A percentile compares a stretch with the other conserved stretches of the same genome.
Evolutionary conservation across 2,113 vertebrate genomes (phyloP).

Genomic region (Malurus cyaneus): DNA sequence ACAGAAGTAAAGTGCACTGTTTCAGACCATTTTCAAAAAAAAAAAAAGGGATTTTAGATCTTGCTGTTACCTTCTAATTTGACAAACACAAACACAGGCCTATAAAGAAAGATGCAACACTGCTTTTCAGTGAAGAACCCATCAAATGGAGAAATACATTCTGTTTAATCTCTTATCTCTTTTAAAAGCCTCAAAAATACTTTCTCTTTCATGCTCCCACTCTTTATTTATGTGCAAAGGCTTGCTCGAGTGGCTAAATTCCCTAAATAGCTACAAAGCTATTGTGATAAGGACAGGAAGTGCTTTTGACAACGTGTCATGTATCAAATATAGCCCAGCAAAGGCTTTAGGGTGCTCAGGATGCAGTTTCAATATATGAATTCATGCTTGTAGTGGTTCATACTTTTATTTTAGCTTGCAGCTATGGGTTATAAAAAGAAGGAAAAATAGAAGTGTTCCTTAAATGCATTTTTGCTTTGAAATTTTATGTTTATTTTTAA

Average conservation of each 20-base stretch:
- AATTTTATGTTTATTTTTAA: background rate
- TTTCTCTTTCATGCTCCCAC: background rate
- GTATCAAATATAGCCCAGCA: background rate
- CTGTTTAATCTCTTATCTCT: constrained; percentile 24
- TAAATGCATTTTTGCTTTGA: background rate
- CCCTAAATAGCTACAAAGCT: constrained; percentile 47
- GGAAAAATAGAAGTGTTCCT: background rate
- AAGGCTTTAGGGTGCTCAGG: background rate
- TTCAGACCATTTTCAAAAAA: background rate
- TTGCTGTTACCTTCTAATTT: constrained; percentile 11
- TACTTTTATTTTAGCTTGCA: background rate
- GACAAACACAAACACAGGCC: background rate
- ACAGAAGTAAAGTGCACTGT: background rate
- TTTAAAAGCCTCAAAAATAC: constrained; percentile 14
- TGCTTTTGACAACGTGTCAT: background rate
- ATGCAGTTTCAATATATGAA: background rate
- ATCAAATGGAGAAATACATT: background rate
- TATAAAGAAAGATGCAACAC: background rate
- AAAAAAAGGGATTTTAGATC: background rate
- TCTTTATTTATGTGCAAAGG: constrained; percentile 19
- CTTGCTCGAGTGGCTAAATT: constrained; percentile 11
- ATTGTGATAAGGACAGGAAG: constrained; percentile 34
- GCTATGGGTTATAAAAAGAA: background rate
- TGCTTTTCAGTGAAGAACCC: background rate
- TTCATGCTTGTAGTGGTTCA: background rate